Evolutionary conservation across 2,113 vertebrate genomes (phyloP).

Genomic region (Phainopepla nitens): DNA sequence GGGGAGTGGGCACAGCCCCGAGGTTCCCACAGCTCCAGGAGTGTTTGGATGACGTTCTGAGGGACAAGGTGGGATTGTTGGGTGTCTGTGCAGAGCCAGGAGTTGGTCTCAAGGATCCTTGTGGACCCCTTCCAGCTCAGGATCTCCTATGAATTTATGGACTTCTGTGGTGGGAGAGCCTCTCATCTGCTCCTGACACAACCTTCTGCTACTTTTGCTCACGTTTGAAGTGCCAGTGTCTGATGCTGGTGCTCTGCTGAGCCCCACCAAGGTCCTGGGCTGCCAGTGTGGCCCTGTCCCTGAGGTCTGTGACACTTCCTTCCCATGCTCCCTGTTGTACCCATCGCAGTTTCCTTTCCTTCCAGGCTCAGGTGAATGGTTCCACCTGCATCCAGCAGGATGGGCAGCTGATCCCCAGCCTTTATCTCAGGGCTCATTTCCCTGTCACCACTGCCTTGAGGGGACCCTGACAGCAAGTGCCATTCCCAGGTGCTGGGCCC

Average conservation of each 20-base stretch:
- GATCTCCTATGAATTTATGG: background rate
- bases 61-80: background rate
- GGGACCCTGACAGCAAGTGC: background rate
- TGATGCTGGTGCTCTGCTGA: background rate
- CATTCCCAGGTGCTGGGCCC: background rate
- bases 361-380: background rate
- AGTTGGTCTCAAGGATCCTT: accelerated
- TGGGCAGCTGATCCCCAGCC: background rate
- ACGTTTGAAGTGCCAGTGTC: background rate
- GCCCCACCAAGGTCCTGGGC: background rate
- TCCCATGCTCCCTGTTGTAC: background rate
- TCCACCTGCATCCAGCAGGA: background rate
- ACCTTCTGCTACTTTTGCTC: background rate
- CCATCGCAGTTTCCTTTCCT: background rate
- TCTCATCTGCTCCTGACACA: background rate
- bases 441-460: accelerated
- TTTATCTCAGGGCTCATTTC: background rate
- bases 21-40: background rate
- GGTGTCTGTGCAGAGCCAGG: background rate
- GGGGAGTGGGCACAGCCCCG: accelerated
- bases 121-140: background rate
- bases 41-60: accelerated
- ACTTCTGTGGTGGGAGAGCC: background rate
- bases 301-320: background rate
- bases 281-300: accelerated